Conservation (phyloP, 2,113 vertebrate species). For the Okapia johnstoni region DNA sequence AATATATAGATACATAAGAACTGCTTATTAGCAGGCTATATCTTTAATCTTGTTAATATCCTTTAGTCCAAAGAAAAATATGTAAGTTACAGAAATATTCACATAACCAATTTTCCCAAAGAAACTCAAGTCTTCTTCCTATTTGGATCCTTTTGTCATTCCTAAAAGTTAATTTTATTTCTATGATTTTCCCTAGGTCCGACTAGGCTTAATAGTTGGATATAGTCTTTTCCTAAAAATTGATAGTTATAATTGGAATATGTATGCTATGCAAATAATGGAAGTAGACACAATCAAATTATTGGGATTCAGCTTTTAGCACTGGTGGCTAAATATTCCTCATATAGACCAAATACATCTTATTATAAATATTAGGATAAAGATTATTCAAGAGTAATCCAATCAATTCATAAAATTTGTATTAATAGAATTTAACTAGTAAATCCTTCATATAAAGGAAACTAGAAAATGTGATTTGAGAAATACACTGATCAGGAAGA, state of each 20-base stretch:
- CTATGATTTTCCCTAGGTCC: neutral
- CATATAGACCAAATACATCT: neutral
- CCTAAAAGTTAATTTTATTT: constrained; percentile 42
- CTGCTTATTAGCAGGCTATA: neutral
- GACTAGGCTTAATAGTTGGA: neutral
- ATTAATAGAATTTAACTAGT: neutral
- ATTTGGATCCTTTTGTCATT: neutral
- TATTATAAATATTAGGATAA: neutral
- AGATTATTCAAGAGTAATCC: neutral
- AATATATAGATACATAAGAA: constrained; percentile 26
- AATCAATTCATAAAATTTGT: neutral
- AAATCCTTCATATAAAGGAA: neutral
- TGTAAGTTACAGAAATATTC: constrained; percentile 22
- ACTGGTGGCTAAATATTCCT: constrained; percentile 2
- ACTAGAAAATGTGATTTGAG: neutral
- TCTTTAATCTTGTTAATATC: neutral
- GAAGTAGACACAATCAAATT: neutral
- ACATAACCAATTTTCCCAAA: constrained; percentile 12
- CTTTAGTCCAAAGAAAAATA: constrained; percentile 32
- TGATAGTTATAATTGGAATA: neutral
- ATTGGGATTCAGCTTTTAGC: neutral
- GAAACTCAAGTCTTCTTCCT: neutral
- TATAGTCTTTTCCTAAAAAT: neutral
- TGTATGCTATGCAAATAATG: neutral
- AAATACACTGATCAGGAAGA: neutral